Base-by-base conservation (phyloP, 37 sponge, comb jelly and placozoan species). In the Tethya wilhelma region DNA sequence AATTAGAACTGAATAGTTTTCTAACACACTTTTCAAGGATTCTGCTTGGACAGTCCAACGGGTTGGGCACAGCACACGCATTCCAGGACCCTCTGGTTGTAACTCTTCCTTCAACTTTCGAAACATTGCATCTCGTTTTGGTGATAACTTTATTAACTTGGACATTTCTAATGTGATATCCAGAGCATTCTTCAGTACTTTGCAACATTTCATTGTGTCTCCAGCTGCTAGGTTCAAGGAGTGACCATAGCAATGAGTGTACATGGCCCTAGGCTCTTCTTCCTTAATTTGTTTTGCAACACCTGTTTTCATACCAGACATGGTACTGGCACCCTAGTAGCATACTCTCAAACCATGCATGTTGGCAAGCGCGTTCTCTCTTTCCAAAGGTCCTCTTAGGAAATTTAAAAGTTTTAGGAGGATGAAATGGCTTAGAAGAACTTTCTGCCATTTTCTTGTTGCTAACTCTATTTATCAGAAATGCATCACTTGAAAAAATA, bases 291-390 rank as follows among this genome's bases (percentile, higher is more conserved):
- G 36, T 34, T 64, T 74, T 58, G 82, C 76, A 46, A 87, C 69
- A 57, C 88, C 87, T 57, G 73, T 44, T 68, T 80, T 87, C 46
- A 14, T 17, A 12, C 88, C 81, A 56, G 49, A 49, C 88, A 87
- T 87, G n/a, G 37, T 69, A 67, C 88, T 87, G 20, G 87, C 87
- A 26, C 75, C 81, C 38, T 87, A 80, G 32, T 87, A 80, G 74
- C 70, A 80, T n/a, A n/a, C n/a, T n/a, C n/a, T n/a, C n/a, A n/a
- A n/a, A n/a, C n/a, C n/a, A n/a, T n/a, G n/a, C n/a, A n/a, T n/a
- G n/a, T n/a, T n/a, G n/a, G n/a, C n/a, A n/a, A n/a, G n/a, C n/a
- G n/a, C n/a, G n/a, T n/a, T n/a, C n/a, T n/a, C n/a, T n/a, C n/a
- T n/a, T n/a, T n/a, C n/a, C n/a, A n/a, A n/a, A n/a, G n/a, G n/a